phyloP scores from a whole-genome alignment of 2,113 vertebrate genomes.

The Dinomys branickii region DNA sequence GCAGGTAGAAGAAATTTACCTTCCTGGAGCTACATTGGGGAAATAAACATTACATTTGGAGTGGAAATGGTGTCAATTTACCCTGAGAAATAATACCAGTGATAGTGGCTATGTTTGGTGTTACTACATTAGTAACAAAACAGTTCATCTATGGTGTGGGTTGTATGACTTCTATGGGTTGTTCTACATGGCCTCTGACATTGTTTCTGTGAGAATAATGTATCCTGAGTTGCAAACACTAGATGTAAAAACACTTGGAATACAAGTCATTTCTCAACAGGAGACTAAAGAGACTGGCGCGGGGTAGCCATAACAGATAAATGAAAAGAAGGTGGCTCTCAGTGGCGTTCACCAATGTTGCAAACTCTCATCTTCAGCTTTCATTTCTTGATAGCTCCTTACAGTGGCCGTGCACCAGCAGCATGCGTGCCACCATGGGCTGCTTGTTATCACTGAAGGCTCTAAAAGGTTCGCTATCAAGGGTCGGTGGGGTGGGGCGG shows the following conservation, averaged over 20 bases:
- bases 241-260: not conserved
- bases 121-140: not conserved
- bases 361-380: not conserved
- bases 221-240: not conserved
- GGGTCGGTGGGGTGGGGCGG: not conserved
- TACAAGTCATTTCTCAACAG: not conserved
- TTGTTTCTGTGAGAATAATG: constrained; percentile 17
- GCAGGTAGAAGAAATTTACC: not conserved
- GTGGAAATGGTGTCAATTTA: not conserved
- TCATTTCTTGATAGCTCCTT: not conserved
- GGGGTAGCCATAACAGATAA: not conserved
- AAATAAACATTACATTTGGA: not conserved
- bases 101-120: not conserved
- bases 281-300: not conserved
- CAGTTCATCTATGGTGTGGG: not conserved
- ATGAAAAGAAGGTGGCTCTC: not conserved
- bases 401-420: not conserved
- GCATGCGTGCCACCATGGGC: not conserved
- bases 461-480: not conserved
- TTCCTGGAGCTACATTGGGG: not conserved
- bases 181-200: not conserved
- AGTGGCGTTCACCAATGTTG: not conserved
- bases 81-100: not conserved
- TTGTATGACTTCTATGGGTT: not conserved
- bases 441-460: not conserved